Conservation (phyloP, 1,140 invertebrate species). For the Vanessa tameamea region DNA sequence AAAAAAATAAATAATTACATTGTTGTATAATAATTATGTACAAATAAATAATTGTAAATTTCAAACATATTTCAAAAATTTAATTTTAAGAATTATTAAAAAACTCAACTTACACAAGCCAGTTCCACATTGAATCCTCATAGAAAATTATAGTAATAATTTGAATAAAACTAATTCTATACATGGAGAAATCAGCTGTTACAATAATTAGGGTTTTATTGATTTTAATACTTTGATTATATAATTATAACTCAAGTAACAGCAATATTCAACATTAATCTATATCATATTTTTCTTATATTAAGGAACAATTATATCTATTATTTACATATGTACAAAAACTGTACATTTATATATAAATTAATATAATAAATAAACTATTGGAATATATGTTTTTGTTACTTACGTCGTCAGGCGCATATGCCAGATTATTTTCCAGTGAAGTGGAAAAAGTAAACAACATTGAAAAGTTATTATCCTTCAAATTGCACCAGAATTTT, state of each 20-base stretch:
- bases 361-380: neutral
- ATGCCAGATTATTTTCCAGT: neutral
- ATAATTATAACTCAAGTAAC: conserved; percentile 9
- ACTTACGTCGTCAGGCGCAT: neutral
- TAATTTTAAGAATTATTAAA: no score
- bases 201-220: neutral
- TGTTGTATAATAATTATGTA: no score
- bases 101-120: no score
- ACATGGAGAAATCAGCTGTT: conserved; percentile 16
- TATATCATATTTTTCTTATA: conserved; percentile 19
- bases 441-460: neutral
- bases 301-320: conserved; percentile 21
- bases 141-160: neutral
- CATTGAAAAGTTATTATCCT: no score
- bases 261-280: conserved; percentile 27
- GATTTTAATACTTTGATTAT: neutral
- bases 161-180: conserved; percentile 7
- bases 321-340: conserved; percentile 38
- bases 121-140: neutral
- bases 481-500: no score
- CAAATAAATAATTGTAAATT: no score
- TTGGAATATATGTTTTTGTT: neutral
- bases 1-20: no score
- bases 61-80: no score
- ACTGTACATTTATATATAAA: conserved; percentile 9